Percentiles rank a stretch among this genome's conserved stretches.
These are phyloP conservation scores for Lasioglossum zephyrum DNA, from an alignment of 2,888 invertebrate species.

Conservation along the genomic window DNA sequence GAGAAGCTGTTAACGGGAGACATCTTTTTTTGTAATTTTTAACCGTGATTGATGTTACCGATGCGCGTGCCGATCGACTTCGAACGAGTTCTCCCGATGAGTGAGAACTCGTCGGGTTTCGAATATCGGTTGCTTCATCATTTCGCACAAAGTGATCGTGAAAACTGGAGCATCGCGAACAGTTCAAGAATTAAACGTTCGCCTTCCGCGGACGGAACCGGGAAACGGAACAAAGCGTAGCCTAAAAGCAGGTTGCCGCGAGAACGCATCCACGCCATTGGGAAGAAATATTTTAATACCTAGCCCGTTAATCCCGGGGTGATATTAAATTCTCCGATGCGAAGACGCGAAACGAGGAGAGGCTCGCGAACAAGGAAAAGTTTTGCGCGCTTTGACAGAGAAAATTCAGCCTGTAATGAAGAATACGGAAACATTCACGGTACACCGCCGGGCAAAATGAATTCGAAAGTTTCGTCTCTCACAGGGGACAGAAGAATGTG, in stretches of 20 bases:
- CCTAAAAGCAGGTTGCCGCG: constrained; percentile 33
- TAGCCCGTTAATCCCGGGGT: constrained; percentile 42
- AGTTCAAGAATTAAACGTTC: constrained; percentile 40
- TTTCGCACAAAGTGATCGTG: constrained; percentile 17
- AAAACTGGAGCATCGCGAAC: constrained; percentile 31
- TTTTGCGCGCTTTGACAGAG: constrained; percentile 48
- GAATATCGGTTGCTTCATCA: neutral
- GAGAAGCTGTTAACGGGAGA: too few relatives aligned
- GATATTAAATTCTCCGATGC: constrained; percentile 56
- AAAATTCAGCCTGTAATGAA: constrained; percentile 45
- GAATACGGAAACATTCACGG: constrained; percentile 25
- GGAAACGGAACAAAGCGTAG: constrained; percentile 25
- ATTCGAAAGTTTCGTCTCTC: constrained; percentile 21
- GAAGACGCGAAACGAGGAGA: constrained; percentile 41
- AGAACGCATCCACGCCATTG: constrained; percentile 36
- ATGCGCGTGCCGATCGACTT: neutral
- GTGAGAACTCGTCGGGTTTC: neutral
- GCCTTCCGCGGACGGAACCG: constrained; percentile 7
- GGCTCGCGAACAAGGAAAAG: constrained; percentile 35
- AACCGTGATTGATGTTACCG: too few relatives aligned
- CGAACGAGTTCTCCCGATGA: neutral
- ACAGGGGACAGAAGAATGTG: neutral
- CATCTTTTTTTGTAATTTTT: too few relatives aligned
- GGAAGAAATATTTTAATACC: constrained; percentile 55
- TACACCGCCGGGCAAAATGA: constrained; percentile 21